These are phyloP conservation scores for Imbricaverruca yamaguchii DNA, from an alignment of 2,888 invertebrate species.

Conservation along the genomic window DNA sequence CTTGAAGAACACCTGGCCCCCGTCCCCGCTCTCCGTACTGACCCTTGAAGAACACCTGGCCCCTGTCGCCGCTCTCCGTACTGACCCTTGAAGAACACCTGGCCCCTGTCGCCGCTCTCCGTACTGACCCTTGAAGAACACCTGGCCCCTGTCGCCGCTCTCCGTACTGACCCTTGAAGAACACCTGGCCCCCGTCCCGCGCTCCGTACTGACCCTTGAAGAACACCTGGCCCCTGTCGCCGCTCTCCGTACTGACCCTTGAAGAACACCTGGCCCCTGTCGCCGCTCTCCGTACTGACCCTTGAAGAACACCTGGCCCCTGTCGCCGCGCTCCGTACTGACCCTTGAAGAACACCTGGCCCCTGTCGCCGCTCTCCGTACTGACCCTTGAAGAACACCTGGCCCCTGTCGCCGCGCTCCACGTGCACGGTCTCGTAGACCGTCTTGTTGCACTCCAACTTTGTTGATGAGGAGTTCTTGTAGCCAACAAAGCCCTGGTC, in stretches of 20 bases:
- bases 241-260: constrained; percentile 52
- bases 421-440: constrained; percentile 88
- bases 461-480: constrained; percentile 61
- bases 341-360: constrained; percentile 64
- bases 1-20: constrained; percentile 72
- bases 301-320: constrained; percentile 72
- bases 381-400: constrained; percentile 59
- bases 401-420: constrained; percentile 77
- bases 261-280: constrained; percentile 80
- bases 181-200: no score
- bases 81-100: constrained; percentile 59
- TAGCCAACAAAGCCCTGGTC: constrained; percentile 95
- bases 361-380: constrained; percentile 47
- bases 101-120: constrained; percentile 77
- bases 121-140: constrained; percentile 53
- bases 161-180: no score
- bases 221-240: constrained; percentile 78
- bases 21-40: constrained; percentile 63
- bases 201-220: constrained; percentile 43
- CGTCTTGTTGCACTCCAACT: constrained; percentile 91
- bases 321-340: constrained; percentile 63
- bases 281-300: constrained; percentile 57
- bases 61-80: constrained; percentile 71
- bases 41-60: constrained; percentile 64
- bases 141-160: constrained; percentile 77